These are phyloP conservation scores for Sipha flava DNA, from an alignment of 1,140 invertebrate genomes.

Conservation along the genomic window DNA sequence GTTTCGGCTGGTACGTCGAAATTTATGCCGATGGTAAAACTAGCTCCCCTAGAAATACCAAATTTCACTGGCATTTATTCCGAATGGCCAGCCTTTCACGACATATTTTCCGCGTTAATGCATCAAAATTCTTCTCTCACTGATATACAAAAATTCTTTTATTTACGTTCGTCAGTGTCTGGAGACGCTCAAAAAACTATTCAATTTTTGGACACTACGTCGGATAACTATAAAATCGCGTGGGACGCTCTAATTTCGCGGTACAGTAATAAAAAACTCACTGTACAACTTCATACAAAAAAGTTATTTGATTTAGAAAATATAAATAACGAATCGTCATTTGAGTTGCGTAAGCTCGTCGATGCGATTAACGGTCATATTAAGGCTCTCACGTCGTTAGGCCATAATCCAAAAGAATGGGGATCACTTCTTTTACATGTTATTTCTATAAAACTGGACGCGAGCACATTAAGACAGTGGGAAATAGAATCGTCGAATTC, in stretches of 20 bases:
- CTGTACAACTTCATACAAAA: background rate
- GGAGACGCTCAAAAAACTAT: background rate
- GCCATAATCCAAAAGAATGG: background rate
- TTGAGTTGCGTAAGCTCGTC: background rate
- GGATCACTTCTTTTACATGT: background rate
- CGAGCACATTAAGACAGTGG: background rate
- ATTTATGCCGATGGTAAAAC: background rate
- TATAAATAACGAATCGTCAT: background rate
- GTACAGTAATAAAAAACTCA: background rate
- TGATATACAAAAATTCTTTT: background rate
- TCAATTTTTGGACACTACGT: background rate
- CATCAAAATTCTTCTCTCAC: background rate
- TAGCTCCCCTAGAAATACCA: background rate
- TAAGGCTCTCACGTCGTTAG: background rate
- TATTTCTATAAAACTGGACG: background rate
- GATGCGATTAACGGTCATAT: background rate
- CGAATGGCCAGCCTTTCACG: background rate
- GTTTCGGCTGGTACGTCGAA: background rate
- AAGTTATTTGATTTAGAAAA: background rate
- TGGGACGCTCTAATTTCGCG: background rate
- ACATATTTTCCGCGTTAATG: background rate
- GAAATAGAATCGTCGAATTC: background rate
- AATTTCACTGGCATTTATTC: background rate
- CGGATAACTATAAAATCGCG: background rate
- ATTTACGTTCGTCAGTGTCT: background rate